These are phyloP conservation scores for Ictalurus punctatus DNA, from an alignment of 2,113 vertebrate genomes.

Conservation along the genomic window DNA sequence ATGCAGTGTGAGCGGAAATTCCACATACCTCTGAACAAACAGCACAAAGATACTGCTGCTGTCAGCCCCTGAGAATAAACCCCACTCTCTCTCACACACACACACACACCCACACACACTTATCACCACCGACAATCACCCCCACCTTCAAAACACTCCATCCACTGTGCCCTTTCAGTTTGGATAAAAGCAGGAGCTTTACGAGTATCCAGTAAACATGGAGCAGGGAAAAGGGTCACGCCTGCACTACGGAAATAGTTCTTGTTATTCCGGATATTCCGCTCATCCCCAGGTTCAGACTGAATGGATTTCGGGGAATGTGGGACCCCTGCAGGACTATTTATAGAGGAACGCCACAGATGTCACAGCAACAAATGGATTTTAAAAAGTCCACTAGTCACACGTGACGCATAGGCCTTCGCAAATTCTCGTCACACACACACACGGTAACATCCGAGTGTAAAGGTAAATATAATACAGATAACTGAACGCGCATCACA, in stretches of 20 bases:
- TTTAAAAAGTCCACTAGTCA: neutral
- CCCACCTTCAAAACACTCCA: neutral
- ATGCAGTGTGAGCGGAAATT: slow-evolving; percentile 61
- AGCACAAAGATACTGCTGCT: slow-evolving; percentile 64
- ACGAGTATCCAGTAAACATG: neutral
- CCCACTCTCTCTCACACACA: slow-evolving; percentile 5
- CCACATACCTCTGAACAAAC: slow-evolving; percentile 59
- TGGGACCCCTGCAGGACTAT: slow-evolving; percentile 1
- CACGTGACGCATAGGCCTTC: neutral
- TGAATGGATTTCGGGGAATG: slow-evolving; percentile 17
- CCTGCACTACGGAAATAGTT: neutral
- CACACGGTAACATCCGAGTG: neutral
- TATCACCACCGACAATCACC: neutral
- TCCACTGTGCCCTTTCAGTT: neutral
- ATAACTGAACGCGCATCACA: neutral
- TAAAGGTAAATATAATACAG: neutral
- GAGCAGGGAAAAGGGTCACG: neutral
- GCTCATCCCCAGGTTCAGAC: neutral
- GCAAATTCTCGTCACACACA: neutral
- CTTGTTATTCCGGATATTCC: slow-evolving; percentile 8
- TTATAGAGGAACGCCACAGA: slow-evolving; percentile 18
- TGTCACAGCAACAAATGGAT: neutral
- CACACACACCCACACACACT: slow-evolving; percentile 26
- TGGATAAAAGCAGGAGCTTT: neutral
- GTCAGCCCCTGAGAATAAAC: slow-evolving; percentile 58